Evolutionary conservation across 2,888 invertebrate genomes (phyloP), one percentile per base, ranked within the genome.

Genomic region (Spilarctia lutea): DNA sequence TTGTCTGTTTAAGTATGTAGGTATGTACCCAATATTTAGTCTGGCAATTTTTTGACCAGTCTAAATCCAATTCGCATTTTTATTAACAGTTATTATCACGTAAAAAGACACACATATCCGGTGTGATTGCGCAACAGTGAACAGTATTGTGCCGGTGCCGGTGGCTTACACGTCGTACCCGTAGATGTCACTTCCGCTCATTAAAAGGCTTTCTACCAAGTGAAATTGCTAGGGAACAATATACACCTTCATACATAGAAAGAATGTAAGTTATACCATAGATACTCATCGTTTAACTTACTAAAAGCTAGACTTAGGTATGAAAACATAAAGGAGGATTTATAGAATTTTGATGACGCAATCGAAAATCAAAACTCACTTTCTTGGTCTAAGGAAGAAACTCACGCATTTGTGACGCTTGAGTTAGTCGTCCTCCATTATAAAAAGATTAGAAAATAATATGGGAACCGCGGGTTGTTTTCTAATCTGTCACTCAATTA

Each of bases 361-460:
- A 11, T 6, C 11, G 39, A 11, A 39, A 39, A 11, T 0, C 10
- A 39, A 11, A 39, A 39, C 10, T 18, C 18, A 42, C 52, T 65
- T 65, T 24, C 66, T 56, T 72, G 27, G 60, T 52, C 45, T 75
- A 42, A 65, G 68, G 13, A 39, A 39, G 11, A 11, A 11, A 39
- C 39, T 39, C 39, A 39, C 39, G 11, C 11, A 39, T 2, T 39
- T 10, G 11, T 39, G 39, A 39, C 11, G 10, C 10, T 11, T 39
- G 39, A 11, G 39, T 39, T 39, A 39, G 39, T 39, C 1, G 39
- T 39, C 11, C 39, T 81, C 80, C 81, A 85, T 86, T 86, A 86
- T 87, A 83, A 80, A 81, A 83, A 42, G 52, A 78, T 71, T 71
- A 81, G 85, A 86, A 87, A 85, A 87, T 87, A 84, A 88, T 88